Evolutionary conservation across 2,888 invertebrate genomes (phyloP), one percentile per base, ranked within the genome.

Genomic region (Scaptomyza caliginosa): DNA sequence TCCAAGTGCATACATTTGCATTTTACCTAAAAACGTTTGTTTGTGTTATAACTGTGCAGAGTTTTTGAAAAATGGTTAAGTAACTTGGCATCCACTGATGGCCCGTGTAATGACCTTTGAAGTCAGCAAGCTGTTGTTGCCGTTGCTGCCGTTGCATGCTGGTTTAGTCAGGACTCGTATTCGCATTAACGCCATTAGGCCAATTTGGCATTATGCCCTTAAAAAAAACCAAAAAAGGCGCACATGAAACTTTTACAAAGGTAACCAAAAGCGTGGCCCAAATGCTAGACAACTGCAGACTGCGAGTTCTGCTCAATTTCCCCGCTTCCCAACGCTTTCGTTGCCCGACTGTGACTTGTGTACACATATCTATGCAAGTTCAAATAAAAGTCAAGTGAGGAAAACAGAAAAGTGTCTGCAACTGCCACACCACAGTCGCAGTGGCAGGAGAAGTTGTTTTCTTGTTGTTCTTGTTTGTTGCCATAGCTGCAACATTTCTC

Each of bases 151-250:
- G n/a, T n/a, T n/a, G n/a, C n/a, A n/a, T n/a, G 67, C 65, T 80
- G 82, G 55, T 46, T 83, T 64, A 74, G 69, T 74, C 59, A 8
- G 62, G 67, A 49, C 87, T 88, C 85, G 88, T 83, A 84, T 84
- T 86, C 88, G 78, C 78, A 83, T 83, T 88, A 83, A 83, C 87
- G 88, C 83, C 88, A 88, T 83, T 88, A 83, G 78, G 85, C 85
- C 83, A 83, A 88, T 83, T 83, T 83, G 83, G 88, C 83, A 83
- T 42, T 64, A 60, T 83, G 83, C 83, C 83, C 87, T 72, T n/a
- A n/a, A n/a, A n/a, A n/a, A n/a, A n/a, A 64, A 43, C 62, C 74
- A 49, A 64, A 59, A 39, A 21, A 4, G 2, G 19, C 56, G 55
- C 38, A 43, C 36, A 39, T 67, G 73, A 64, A 87, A 70, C 57